Evolutionary conservation across 2,113 vertebrate species (phyloP).

Genomic region (Microcebus murinus): DNA sequence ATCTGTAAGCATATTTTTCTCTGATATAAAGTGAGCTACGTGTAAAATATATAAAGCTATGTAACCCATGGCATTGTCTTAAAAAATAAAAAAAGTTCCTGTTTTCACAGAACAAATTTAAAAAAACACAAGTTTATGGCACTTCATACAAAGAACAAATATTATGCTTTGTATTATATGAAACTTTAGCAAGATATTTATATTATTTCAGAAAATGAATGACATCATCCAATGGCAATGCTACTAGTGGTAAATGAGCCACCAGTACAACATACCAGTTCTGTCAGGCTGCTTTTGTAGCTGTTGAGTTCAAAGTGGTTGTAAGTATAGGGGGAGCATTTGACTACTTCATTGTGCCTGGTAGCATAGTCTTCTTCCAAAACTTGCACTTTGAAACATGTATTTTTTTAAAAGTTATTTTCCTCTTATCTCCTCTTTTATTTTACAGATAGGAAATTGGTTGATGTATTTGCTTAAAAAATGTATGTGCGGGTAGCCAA

Average conservation of each 20-base stretch:
- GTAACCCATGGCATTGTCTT: background rate
- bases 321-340: rapidly evolving
- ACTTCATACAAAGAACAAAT: background rate
- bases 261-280: background rate
- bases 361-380: background rate
- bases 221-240: background rate
- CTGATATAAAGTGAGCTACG: background rate
- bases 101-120: background rate
- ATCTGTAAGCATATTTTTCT: background rate
- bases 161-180: background rate
- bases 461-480: background rate
- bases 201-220: background rate
- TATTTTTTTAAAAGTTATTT: background rate
- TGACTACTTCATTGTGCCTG: background rate
- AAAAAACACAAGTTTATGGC: background rate
- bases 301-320: background rate
- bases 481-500: background rate
- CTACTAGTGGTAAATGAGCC: background rate
- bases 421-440: background rate
- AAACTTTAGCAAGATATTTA: background rate
- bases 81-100: background rate
- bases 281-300: too few species aligned
- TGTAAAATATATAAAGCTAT: background rate
- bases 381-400: background rate
- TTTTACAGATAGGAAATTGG: background rate